phyloP scores from a whole-genome alignment of 1,140 invertebrate genomes.

The Gryllus bimaculatus region DNA sequence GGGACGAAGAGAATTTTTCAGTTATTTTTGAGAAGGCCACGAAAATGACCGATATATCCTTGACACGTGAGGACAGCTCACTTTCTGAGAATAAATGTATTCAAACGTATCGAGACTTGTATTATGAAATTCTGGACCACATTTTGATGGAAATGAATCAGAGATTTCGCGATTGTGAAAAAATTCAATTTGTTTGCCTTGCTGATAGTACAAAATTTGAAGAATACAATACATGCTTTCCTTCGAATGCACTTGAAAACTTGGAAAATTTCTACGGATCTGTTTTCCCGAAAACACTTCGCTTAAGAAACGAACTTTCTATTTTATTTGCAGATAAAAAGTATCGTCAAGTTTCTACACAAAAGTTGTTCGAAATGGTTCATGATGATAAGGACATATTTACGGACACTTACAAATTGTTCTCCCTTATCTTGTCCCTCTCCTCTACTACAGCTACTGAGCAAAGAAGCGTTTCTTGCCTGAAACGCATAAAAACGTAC shows the following conservation, averaged over 20 bases:
- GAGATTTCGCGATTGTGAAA: background rate
- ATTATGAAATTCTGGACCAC: background rate
- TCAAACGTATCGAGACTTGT: background rate
- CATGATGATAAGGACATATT: background rate
- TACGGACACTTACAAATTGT: background rate
- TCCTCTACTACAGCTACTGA: background rate
- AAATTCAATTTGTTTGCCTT: background rate
- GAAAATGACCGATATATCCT: background rate
- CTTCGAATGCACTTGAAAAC: background rate
- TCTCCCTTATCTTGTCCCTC: background rate
- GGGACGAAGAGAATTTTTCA: background rate
- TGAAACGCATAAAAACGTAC: background rate
- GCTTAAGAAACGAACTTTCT: background rate
- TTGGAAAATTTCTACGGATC: background rate
- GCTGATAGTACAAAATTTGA: constrained; percentile 1
- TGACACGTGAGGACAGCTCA: background rate
- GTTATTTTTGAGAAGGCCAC: background rate
- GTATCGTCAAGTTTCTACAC: background rate
- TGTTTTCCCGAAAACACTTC: background rate
- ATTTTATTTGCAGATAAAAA: constrained; percentile 6
- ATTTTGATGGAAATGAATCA: background rate
- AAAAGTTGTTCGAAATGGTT: background rate
- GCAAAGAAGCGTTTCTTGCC: background rate
- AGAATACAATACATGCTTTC: background rate
- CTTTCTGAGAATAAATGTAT: background rate